Conservation (phyloP, 2,797 vertebrate species). For the Avahi laniger region DNA sequence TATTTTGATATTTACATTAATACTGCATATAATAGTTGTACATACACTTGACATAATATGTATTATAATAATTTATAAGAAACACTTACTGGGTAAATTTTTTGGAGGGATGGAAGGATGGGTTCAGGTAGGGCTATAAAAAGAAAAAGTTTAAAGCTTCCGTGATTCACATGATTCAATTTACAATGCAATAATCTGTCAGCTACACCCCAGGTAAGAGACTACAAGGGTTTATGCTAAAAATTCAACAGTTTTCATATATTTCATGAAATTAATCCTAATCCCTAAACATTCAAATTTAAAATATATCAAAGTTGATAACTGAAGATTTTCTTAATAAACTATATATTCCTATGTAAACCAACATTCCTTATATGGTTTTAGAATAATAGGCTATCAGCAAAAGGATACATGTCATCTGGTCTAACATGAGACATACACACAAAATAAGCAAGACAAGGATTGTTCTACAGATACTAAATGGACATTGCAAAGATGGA, state of each 20-base stretch:
- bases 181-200: constrained; percentile 73
- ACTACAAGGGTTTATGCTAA: constrained; percentile 61
- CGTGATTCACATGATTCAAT: constrained; percentile 80
- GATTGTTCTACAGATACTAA: constrained; percentile 44
- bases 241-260: constrained; percentile 65
- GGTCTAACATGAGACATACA: constrained; percentile 51
- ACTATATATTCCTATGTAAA: constrained; percentile 39
- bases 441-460: constrained; percentile 60
- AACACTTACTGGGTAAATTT: constrained; percentile 94
- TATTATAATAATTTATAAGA: constrained; percentile 83
- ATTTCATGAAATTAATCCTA: constrained; percentile 63
- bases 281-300: constrained; percentile 55
- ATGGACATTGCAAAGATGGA: constrained; percentile 44
- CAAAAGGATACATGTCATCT: constrained; percentile 49
- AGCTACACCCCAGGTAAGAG: constrained; percentile 61
- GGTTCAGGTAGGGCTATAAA: constrained; percentile 93
- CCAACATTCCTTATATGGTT: constrained; percentile 24
- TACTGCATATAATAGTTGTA: constrained; percentile 72
- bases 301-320: constrained; percentile 55
- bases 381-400: constrained; percentile 27
- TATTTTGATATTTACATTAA: constrained; percentile 66
- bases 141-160: constrained; percentile 83
- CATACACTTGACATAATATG: constrained; percentile 68
- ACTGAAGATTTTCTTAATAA: constrained; percentile 57
- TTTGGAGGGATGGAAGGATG: constrained; percentile 95